Base-by-base conservation (phyloP, 1,140 invertebrate genomes). In the Drosophila tani region DNA sequence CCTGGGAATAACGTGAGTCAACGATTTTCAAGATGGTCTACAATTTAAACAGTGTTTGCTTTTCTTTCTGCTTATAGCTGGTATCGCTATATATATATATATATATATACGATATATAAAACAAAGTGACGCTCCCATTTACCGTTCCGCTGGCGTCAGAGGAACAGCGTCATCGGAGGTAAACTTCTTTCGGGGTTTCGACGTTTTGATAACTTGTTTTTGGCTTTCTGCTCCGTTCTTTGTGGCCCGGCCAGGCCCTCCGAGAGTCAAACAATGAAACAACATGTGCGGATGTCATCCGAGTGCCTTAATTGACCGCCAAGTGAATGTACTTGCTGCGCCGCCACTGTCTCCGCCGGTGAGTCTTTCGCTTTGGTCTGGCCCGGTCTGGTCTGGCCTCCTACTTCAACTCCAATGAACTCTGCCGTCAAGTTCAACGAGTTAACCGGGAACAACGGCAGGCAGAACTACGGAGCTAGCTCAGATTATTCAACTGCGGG, bases 131-230 rank as follows among this genome's bases (percentile, higher is more conserved):
- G 65, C 69, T 73, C 56, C 69, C 46, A 46, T 71, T 73, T 73
- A 73, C 70, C 70, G 70, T 74, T 74, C 55, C n/a, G 43, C 29
- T 73, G 38, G 56, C 51, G 62, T 78, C 64, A 77, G 58, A 77
- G 67, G 69, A 73, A 69, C 46, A 49, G 53, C 32, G 38, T 45
- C 51, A 50, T 77, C 58, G 41, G 63, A 67, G 67, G 66, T 69
- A 66, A 69, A 51, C 35, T 70, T 38, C 50, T 58, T 38, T 50
- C 17, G 53, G 24, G 24, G 9, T 43, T 63, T 75, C 46, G 70
- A 69, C 83, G 79, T 56, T 73, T 74, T 76, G 81, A 81, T 75
- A 83, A 71, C 83, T 88, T 81, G 83, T 83, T 86, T 86, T 83
- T 59, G 41, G 45, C 59, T 47, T 15, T 55, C 17, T 21, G 32